Evolutionary conservation across 2,888 invertebrate species (phyloP).

Genomic region (Ceramica pisi): DNA sequence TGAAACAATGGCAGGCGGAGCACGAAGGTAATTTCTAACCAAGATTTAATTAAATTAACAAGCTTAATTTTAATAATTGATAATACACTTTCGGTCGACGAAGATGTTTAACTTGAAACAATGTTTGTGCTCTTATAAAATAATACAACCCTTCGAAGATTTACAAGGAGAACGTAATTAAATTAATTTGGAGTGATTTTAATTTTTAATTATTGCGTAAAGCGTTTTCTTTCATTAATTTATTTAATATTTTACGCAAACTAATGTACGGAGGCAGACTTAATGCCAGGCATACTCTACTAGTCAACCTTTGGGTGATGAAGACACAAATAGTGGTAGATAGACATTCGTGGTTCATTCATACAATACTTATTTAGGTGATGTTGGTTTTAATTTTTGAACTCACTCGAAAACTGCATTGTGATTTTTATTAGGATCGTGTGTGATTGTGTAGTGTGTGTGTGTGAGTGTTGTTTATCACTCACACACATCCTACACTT

Average conservation of each 20-base stretch:
- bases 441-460: no score
- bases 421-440: background rate
- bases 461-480: no score
- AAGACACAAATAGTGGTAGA: no score
- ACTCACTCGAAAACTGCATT: background rate
- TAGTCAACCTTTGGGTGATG: no score
- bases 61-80: conserved; percentile 15
- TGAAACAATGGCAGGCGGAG: background rate
- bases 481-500: no score
- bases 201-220: background rate
- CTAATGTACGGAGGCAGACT: no score
- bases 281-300: no score
- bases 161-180: conserved; percentile 9
- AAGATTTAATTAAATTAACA: conserved; percentile 19
- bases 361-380: background rate
- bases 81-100: conserved; percentile 17
- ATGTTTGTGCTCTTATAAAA: conserved; percentile 20
- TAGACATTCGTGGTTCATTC: no score
- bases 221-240: background rate
- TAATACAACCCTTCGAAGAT: conserved; percentile 4
- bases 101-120: conserved; percentile 26
- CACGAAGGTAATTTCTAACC: conserved; percentile 3
- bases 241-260: background rate
- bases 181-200: conserved; percentile 17
- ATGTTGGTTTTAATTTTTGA: background rate